phyloP scores from a whole-genome alignment of 2,888 invertebrate genomes.

The Dryadula phaetusa region DNA sequence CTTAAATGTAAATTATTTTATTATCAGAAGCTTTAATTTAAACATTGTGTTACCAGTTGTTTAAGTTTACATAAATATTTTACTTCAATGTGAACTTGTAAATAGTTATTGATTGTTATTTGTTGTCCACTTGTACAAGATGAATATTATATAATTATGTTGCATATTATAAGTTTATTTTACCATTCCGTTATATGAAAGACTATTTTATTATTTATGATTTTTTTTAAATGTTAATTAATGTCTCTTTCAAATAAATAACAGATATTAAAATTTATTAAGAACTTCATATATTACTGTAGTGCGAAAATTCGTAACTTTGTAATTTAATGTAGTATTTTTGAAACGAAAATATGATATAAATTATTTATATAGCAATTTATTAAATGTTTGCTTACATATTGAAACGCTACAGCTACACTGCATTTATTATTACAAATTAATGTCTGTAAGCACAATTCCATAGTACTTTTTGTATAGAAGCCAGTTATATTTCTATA shows the following conservation, averaged over 20 bases:
- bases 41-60: slow-evolving; percentile 29
- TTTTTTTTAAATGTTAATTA: background rate
- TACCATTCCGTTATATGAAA: slow-evolving; percentile 1
- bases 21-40: slow-evolving; percentile 30
- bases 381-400: background rate
- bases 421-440: slow-evolving; percentile 15
- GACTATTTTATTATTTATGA: background rate
- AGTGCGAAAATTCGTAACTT: slow-evolving; percentile 4
- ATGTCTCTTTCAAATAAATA: background rate
- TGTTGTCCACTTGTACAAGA: background rate
- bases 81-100: slow-evolving; percentile 16
- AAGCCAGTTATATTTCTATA: slow-evolving; percentile 15
- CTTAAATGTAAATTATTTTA: slow-evolving; percentile 30
- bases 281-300: background rate
- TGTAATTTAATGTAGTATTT: slow-evolving; percentile 2
- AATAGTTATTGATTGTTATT: background rate
- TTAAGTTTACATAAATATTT: slow-evolving; percentile 16
- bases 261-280: background rate
- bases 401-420: background rate
- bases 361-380: background rate
- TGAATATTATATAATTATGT: background rate
- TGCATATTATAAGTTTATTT: background rate
- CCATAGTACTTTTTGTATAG: slow-evolving; percentile 1
- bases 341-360: background rate
- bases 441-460: slow-evolving; percentile 23